Conservation (phyloP, 2,888 invertebrate species). For the Mythimna impura region DNA sequence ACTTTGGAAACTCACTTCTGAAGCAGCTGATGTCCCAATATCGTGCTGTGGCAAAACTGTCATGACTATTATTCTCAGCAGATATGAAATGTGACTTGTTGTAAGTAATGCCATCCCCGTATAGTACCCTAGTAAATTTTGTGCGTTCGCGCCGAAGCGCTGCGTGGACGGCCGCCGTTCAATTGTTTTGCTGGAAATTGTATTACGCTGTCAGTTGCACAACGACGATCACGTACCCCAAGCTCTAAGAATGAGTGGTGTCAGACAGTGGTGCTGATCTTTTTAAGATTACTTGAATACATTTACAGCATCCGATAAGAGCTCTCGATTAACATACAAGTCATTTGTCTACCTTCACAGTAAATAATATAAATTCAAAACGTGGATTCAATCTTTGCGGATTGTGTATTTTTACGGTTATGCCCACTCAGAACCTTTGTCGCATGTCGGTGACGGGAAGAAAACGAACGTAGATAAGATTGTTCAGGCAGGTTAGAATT, state of each 20-base stretch:
- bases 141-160: too few species aligned
- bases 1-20: too few species aligned
- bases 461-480: background rate
- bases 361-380: background rate
- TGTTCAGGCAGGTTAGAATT: background rate
- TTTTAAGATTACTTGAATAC: background rate
- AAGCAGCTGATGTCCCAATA: too few species aligned
- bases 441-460: background rate
- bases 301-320: background rate
- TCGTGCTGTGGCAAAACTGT: too few species aligned
- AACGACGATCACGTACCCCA: background rate
- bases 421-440: background rate
- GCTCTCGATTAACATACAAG: slow-evolving; percentile 9
- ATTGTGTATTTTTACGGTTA: background rate
- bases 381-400: background rate
- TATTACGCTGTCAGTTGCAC: background rate
- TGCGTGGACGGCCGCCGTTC: background rate
- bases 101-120: too few species aligned
- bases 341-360: slow-evolving; percentile 18
- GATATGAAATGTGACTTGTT: too few species aligned
- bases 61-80: too few species aligned
- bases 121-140: too few species aligned
- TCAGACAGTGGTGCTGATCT: background rate
- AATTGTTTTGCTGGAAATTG: background rate
- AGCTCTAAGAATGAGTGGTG: background rate